phyloP scores from a whole-genome alignment of 2,797 vertebrate species.

The Falco rusticolus region DNA sequence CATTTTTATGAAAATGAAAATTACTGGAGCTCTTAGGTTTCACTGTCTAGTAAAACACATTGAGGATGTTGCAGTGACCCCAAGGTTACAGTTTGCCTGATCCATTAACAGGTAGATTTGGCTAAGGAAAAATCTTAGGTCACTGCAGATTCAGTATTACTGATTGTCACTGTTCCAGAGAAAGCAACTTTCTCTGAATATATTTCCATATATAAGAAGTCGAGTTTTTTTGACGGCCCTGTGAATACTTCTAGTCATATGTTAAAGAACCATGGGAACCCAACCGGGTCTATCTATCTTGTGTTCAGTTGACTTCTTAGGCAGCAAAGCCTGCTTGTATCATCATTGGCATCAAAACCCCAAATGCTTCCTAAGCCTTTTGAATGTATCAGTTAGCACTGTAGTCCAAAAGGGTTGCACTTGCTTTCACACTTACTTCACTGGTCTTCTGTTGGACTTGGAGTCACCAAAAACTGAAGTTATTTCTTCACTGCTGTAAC shows the following conservation, averaged over 20 bases:
- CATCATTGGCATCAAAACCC: neutral
- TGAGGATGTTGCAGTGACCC: neutral
- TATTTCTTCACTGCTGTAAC: neutral
- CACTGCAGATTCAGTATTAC: neutral
- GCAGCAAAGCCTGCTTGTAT: neutral
- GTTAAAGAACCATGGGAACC: neutral
- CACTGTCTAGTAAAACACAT: neutral
- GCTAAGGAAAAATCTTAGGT: neutral
- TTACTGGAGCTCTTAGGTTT: neutral
- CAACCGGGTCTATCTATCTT: accelerated
- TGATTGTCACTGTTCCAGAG: neutral
- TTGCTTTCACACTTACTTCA: neutral
- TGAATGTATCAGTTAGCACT: neutral
- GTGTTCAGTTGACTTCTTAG: neutral
- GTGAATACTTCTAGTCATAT: neutral
- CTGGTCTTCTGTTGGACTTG: neutral
- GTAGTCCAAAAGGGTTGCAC: neutral
- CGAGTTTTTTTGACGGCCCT: neutral
- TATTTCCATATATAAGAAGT: neutral
- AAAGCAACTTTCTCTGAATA: neutral
- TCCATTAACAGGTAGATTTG: neutral
- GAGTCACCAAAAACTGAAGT: neutral
- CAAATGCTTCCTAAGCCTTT: neutral
- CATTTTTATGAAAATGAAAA: neutral
- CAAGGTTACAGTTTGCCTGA: neutral